These are phyloP conservation scores for Agonopterix heracliana DNA, from an alignment of 2,888 invertebrate species.

Conservation along the genomic window DNA sequence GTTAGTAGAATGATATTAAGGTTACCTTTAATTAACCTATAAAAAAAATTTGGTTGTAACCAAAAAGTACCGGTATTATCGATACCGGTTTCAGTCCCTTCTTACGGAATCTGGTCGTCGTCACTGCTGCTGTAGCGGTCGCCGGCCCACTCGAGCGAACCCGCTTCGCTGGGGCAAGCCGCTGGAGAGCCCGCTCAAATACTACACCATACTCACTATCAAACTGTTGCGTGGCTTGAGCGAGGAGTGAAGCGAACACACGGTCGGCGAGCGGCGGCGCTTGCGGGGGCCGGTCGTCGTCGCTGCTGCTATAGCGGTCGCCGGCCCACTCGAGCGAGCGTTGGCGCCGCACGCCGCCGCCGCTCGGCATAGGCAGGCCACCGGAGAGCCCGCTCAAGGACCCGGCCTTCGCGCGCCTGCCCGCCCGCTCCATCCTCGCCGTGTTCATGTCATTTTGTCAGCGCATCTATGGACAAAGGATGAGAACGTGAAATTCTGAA, in stretches of 20 bases:
- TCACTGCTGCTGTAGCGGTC: conserved; percentile 76
- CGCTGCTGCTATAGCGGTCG: conserved; percentile 75
- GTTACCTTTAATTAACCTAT: no score
- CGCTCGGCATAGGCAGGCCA: conserved; percentile 35
- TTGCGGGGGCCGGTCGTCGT: conserved; percentile 68
- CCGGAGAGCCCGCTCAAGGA: conserved; percentile 62
- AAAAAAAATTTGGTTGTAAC: no score
- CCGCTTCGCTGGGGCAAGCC: conserved; percentile 65
- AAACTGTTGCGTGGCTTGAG: conserved; percentile 72
- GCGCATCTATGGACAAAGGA: conserved; percentile 36
- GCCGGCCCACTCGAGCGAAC: conserved; percentile 75
- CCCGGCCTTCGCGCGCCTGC: conserved; percentile 63
- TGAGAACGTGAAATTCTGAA: background rate
- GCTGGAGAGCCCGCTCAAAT: conserved; percentile 59
- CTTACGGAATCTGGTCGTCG: conserved; percentile 68
- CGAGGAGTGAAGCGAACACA: conserved; percentile 71
- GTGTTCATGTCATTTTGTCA: conserved; percentile 54
- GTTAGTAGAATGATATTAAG: no score
- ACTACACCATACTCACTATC: conserved; percentile 52
- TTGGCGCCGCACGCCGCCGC: conserved; percentile 62
- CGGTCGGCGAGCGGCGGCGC: conserved; percentile 69
- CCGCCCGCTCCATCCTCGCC: conserved; percentile 61
- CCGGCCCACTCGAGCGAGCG: conserved; percentile 77
- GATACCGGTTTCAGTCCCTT: no score
- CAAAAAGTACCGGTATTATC: no score